Evolutionary conservation across 2,797 vertebrate species (phyloP).

Genomic region (Lophura swinhoii): DNA sequence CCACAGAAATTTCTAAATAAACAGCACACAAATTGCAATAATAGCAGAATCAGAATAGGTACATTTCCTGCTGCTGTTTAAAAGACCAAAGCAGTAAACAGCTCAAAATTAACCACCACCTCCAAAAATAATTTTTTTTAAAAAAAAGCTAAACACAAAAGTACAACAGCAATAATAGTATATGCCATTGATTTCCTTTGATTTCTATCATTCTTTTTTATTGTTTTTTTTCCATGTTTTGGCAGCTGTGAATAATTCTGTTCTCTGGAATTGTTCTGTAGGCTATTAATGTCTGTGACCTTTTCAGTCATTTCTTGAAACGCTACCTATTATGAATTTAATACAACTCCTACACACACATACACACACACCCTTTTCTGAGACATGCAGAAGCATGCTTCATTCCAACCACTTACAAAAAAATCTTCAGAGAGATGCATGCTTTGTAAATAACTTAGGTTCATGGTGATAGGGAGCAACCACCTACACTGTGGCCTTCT

Average conservation of each 20-base stretch:
- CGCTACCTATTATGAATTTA: constrained; percentile 40
- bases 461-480: background rate
- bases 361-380: background rate
- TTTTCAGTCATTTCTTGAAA: constrained; percentile 55
- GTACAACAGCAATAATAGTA: background rate
- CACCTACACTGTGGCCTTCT: background rate
- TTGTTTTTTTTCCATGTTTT: constrained; percentile 7
- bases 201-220: background rate
- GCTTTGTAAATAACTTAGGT: background rate
- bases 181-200: constrained; percentile 14
- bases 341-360: background rate
- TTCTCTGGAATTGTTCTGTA: constrained; percentile 17
- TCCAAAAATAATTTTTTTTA: background rate
- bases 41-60: background rate
- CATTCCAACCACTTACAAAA: background rate
- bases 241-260: constrained; percentile 46
- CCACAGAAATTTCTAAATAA: background rate
- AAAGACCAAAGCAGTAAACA: constrained; percentile 23
- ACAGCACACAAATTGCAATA: background rate
- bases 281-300: constrained; percentile 41
- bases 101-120: background rate
- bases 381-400: background rate
- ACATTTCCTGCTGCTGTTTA: background rate
- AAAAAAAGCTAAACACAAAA: background rate
- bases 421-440: background rate